Conservation (phyloP, 1,140 invertebrate species). For the Luehdorfia chinensis region DNA sequence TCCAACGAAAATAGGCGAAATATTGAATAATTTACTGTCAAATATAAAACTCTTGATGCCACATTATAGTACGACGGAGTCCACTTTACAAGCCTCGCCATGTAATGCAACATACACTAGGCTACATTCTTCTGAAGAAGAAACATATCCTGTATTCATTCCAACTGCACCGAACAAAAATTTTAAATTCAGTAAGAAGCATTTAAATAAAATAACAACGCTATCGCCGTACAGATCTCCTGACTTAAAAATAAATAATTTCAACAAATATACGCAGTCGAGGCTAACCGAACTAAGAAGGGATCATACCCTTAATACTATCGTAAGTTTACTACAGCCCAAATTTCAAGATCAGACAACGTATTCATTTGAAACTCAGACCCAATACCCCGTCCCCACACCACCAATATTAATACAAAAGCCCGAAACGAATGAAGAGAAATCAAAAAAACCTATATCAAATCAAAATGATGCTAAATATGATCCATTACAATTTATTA, state of each 20-base stretch:
- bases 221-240: not conserved
- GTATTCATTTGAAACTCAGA: not conserved
- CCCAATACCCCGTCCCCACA: not conserved
- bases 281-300: not conserved
- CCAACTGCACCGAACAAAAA: not conserved
- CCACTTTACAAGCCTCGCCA: not conserved
- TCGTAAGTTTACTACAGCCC: constrained; percentile 7
- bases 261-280: not conserved
- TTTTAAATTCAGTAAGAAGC: constrained; percentile 2
- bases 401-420: constrained; percentile 2
- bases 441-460: not conserved
- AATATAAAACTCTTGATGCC: constrained; percentile 36
- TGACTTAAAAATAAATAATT: not conserved
- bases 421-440: constrained; percentile 1
- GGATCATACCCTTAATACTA: constrained; percentile 2
- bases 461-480: constrained; percentile 3
- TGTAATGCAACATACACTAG: not conserved
- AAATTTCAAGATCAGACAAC: not conserved
- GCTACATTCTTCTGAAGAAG: too few relatives aligned
- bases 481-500: constrained; percentile 8
- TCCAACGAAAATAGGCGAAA: constrained; percentile 27
- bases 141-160: too few relatives aligned
- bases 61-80: constrained; percentile 17
- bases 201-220: not conserved
- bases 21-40: constrained; percentile 37